Evolutionary conservation across 1,140 invertebrate species (phyloP), one percentile per base, ranked within the genome.

Genomic region (Druon quercuslanigerum): DNA sequence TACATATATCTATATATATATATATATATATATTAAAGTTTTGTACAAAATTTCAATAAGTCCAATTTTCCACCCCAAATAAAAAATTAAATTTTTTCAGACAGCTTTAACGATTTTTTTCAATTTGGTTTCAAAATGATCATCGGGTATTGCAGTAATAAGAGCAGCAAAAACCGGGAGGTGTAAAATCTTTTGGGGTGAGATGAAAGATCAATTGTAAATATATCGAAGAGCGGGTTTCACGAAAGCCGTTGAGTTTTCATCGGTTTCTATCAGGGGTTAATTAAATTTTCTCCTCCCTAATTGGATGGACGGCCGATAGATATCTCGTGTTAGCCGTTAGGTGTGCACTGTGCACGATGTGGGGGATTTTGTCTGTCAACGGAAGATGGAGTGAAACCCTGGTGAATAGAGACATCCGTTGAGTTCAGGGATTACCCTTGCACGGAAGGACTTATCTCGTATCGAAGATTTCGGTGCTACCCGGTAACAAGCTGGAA

Each of bases 351-450:
- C 25, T 33, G 25, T 77, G 66, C 77, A 78, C 74, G 81, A 76
- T 77, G 84, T 77, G 75, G 83, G 87, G 88, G 89, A 91, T 91
- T 91, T 89, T 84, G 84, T 87, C 88, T 91, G 90, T 91, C 90
- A 91, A 87, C 89, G 82, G 85, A 91, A 91, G 90, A 91, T 90
- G 86, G 90, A 91, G 90, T 91, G 90, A 90, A 91, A 87, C 84
- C 82, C 79, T 86, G 87, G 76, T 80, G 84, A 90, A 85, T 84
- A 85, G 87, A 89, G 90, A 91, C 90, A 90, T 81, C 78, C 84
- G 87, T 79, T 89, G 87, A 91, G 86, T 88, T 86, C 84, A 73
- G 78, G 87, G 89, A 90, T 91, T 91, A 91, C 86, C 82, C 77
- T 75, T 84, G 71, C 60, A 8, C 25, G 46, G 40, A 56, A 74